A percentile compares a stretch with the other conserved stretches of the same genome.
Evolutionary conservation across 2,113 vertebrate species (phyloP).

Genomic region (Oreochromis tanganicae): DNA sequence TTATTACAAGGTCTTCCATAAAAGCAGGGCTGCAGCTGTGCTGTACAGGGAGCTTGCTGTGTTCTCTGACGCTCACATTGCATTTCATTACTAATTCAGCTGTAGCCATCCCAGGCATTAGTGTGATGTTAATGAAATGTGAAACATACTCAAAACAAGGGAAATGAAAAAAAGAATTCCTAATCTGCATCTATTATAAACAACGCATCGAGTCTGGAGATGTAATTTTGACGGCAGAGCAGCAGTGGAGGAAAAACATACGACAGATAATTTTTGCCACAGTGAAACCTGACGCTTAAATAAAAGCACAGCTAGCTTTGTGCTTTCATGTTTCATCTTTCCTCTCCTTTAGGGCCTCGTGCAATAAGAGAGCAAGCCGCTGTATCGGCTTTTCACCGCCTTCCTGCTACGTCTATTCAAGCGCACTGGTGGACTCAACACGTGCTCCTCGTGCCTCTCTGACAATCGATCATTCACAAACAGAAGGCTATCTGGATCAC

Average conservation of each 20-base stretch:
- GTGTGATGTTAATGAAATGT: constrained; percentile 64
- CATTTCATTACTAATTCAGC: constrained; percentile 74
- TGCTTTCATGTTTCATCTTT: background rate
- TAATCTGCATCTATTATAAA: background rate
- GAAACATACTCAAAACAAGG: constrained; percentile 49
- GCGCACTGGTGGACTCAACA: background rate
- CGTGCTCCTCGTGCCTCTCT: background rate
- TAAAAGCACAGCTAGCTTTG: background rate
- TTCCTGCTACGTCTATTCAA: constrained; percentile 8
- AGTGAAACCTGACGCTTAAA: background rate
- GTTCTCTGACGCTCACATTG: constrained; percentile 47
- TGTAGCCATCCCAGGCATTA: constrained; percentile 53
- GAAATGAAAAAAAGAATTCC: constrained; percentile 14
- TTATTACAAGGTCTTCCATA: constrained; percentile 27
- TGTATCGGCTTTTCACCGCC: background rate
- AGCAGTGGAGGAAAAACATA: background rate
- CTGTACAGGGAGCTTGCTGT: constrained; percentile 9
- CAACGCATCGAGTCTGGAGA: background rate
- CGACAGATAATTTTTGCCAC: background rate
- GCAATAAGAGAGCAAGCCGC: constrained; percentile 10
- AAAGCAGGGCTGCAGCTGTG: constrained; percentile 48
- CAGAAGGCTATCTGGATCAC: background rate
- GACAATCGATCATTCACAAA: constrained; percentile 36
- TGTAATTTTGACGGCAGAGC: background rate
- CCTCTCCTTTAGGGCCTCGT: background rate